These are phyloP conservation scores for Mionectes olivaceus DNA, from an alignment of 2,797 vertebrate genomes.

Conservation along the genomic window DNA sequence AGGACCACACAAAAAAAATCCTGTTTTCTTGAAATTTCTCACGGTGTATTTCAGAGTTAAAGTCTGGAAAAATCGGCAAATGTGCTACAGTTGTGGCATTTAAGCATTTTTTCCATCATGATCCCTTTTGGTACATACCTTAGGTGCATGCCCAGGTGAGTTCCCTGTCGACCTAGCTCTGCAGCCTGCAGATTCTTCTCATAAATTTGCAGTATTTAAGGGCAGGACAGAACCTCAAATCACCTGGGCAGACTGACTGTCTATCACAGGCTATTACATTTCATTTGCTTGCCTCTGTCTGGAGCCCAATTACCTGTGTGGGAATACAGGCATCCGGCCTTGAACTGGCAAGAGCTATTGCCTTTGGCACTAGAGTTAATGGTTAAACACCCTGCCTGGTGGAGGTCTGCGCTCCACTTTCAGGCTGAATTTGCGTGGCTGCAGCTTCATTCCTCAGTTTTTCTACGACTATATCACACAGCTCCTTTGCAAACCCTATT, in stretches of 20 bases:
- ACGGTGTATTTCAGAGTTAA: background rate
- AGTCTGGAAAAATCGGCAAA: background rate
- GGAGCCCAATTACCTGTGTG: background rate
- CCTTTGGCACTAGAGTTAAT: background rate
- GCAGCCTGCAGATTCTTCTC: background rate
- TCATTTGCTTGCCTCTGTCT: background rate
- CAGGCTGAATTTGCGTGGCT: background rate
- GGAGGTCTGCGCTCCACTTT: background rate
- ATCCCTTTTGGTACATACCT: background rate
- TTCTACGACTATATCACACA: background rate
- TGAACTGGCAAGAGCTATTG: background rate
- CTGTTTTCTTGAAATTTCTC: background rate
- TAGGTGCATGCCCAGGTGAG: background rate
- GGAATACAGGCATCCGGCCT: background rate
- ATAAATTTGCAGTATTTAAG: background rate
- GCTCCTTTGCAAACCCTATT: background rate
- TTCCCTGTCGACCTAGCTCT: background rate
- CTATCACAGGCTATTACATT: background rate
- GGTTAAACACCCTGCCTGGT: background rate
- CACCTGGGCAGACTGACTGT: background rate
- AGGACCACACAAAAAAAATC: background rate
- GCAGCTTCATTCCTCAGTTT: background rate
- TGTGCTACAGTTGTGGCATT: fast-evolving
- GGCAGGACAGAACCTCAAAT: background rate
- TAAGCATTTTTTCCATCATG: background rate